Conservation (phyloP, 2,797 vertebrate species). For the Cirrhinus mrigala region DNA sequence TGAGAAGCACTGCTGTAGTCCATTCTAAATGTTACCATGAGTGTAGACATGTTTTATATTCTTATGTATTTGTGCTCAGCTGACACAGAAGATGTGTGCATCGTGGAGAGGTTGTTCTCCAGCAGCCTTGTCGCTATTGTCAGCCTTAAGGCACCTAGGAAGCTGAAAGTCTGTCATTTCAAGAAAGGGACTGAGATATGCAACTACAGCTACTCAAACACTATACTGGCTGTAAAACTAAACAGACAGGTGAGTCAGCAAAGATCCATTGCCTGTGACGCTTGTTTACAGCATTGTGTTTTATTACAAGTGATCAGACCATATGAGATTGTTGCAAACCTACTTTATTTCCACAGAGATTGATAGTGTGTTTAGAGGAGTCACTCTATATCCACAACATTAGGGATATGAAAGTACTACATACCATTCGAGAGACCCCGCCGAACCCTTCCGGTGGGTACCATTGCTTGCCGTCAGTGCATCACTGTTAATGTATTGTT, state of each 20-base stretch:
- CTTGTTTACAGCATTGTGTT: background rate
- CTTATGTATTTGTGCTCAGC: constrained; percentile 71
- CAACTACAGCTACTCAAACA: constrained; percentile 99
- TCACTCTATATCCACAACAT: constrained; percentile 99
- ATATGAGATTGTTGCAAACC: background rate
- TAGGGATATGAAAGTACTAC: constrained; percentile 98
- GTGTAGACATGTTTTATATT: background rate
- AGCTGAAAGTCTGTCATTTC: constrained; percentile 98
- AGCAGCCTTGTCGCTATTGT: constrained; percentile 98
- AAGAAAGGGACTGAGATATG: constrained; percentile 99
- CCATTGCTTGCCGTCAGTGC: background rate
- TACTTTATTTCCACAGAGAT: constrained; percentile 79
- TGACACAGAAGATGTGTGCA: constrained; percentile 98
- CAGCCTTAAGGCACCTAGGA: constrained; percentile 97
- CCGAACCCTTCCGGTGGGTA: constrained; percentile 93
- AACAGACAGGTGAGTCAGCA: constrained; percentile 89
- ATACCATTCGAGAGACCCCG: constrained; percentile 98
- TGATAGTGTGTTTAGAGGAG: constrained; percentile 98
- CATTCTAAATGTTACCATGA: background rate
- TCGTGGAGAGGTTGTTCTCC: constrained; percentile 97
- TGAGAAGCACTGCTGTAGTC: background rate
- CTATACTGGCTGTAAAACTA: constrained; percentile 96
- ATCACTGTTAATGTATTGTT: background rate
- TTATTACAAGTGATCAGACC: background rate
- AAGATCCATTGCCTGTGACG: background rate